phyloP scores from a whole-genome alignment of 2,888 invertebrate genomes.

The Tineola bisselliella region DNA sequence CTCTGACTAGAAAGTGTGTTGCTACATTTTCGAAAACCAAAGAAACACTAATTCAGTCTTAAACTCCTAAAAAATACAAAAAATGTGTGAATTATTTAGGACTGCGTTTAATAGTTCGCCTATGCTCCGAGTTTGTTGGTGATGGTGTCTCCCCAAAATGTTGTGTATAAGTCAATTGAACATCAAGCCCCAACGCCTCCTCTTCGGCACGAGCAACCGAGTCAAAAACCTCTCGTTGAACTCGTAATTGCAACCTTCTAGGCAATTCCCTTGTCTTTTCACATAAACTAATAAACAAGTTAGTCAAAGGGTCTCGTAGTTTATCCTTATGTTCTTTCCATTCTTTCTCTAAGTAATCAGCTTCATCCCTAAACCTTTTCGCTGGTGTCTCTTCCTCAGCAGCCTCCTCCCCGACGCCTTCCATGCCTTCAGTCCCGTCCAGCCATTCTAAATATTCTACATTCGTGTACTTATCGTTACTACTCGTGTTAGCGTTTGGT shows the following conservation, averaged over 20 bases:
- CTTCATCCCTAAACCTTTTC: constrained; percentile 16
- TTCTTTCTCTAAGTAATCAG: constrained; percentile 18
- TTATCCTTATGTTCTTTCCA: constrained; percentile 14
- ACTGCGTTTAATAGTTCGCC: no score
- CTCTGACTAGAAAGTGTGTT: no score
- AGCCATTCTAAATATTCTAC: background rate
- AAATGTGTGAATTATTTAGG: no score
- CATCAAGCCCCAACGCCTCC: constrained; percentile 18
- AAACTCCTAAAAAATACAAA: no score
- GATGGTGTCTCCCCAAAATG: no score
- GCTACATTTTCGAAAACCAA: no score
- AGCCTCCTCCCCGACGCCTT: background rate
- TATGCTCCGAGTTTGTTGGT: no score
- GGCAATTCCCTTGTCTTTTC: constrained; percentile 26
- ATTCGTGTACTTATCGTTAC: background rate
- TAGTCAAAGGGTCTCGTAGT: constrained; percentile 20
- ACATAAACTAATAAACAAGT: constrained; percentile 24
- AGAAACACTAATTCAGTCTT: no score
- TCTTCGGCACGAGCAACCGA: constrained; percentile 21
- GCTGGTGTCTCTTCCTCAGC: constrained; percentile 16
- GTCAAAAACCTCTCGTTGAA: constrained; percentile 26
- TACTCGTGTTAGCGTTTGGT: background rate
- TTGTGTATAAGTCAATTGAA: no score
- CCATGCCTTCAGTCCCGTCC: background rate
- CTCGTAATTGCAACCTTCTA: constrained; percentile 25